Evolutionary conservation across 2,888 invertebrate species (phyloP), one percentile per base, ranked within the genome.

Genomic region (Parnassius smintheus): DNA sequence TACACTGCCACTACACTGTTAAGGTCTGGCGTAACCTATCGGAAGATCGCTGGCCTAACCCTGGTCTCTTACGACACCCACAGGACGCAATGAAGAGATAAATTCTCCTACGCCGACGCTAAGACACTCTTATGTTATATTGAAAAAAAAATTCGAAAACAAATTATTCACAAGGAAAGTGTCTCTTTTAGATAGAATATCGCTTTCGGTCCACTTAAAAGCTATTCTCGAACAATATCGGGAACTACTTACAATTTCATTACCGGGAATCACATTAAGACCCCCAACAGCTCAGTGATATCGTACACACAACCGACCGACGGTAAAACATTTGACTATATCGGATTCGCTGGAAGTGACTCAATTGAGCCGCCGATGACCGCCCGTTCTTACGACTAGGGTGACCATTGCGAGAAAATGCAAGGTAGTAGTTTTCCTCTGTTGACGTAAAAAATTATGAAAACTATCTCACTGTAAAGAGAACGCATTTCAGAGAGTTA

Each of bases 321-420:
- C 83, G 79, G 76, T 76, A 74, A 75, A 73, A 75, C 71, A 75
- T 77, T 77, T 76, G 72, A 75, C 72, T 80, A 69, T 67, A 76
- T 75, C 71, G 75, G 72, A 76, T 82, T 85, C 77, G 70, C 75
- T 75, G 72, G 82, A 86, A 84, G 79, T 74, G 72, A 72, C 77
- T 87, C 86, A 86, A 87, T 85, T 77, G 81, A 4, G 66, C 87
- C 86, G 87, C 79, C 72, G 13, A 68, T 72, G 74, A 72, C 82
- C 83, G 72, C 82, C 83, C 81, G 83, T 70, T 76, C 76, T 51
- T 46, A 50, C 22, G 50, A 25, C 53, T 12, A 52, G 56, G 52
- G 56, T 59, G 18, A 56, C 64, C 64, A 60, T 63, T n/a, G 9
- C 35, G 4, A 4, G 11, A n/a, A 44, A 7, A 35, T 35, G 35